Conservation (phyloP, 2,888 invertebrate genomes). For the Eugnorisma glareosa region DNA sequence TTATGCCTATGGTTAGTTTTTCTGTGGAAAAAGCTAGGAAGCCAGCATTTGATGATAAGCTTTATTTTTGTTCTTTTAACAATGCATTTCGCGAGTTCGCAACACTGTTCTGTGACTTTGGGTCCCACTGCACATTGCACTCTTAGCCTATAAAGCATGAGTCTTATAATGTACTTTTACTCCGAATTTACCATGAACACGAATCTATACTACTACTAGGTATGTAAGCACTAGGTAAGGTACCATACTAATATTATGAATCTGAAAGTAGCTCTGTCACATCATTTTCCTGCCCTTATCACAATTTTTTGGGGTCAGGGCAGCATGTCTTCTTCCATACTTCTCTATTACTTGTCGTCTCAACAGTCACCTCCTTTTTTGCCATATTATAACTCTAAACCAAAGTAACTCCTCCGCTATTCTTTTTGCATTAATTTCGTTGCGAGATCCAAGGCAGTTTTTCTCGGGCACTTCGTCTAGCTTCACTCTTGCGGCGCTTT, state of each 20-base stretch:
- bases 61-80: neutral
- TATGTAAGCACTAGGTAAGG: too few species aligned
- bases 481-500: too few species aligned
- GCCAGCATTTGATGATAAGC: neutral
- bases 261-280: neutral
- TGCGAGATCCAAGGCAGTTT: too few species aligned
- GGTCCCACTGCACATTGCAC: slow-evolving; percentile 41
- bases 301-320: neutral
- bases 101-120: slow-evolving; percentile 17
- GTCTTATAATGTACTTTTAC: slow-evolving; percentile 13
- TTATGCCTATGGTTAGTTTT: neutral
- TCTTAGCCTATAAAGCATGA: slow-evolving; percentile 25
- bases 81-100: slow-evolving; percentile 15
- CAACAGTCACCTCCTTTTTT: too few species aligned
- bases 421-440: too few species aligned
- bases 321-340: too few species aligned
- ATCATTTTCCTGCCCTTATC: neutral
- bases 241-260: neutral
- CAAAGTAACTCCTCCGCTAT: too few species aligned
- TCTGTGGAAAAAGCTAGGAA: neutral
- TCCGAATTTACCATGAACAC: neutral
- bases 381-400: too few species aligned
- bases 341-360: too few species aligned
- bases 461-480: too few species aligned
- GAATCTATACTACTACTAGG: neutral